Evolutionary conservation across 2,113 vertebrate species (phyloP), one percentile per base, ranked within the genome.

Genomic region (Petrocephalus microphthalmus): DNA sequence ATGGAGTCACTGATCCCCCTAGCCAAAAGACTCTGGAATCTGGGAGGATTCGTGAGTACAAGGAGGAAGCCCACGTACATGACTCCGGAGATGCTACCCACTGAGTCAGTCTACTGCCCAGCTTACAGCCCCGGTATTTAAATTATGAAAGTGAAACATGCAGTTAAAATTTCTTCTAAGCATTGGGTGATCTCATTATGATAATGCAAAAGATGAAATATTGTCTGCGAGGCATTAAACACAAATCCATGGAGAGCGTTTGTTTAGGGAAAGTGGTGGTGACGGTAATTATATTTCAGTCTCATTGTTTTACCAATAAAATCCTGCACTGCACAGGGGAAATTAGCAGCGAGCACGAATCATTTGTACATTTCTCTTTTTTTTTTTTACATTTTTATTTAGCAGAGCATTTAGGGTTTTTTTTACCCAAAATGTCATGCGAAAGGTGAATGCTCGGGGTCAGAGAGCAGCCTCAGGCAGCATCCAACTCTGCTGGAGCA

Each of bases 221-320:
- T n/a, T 83, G 81, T 49, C 45, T 42, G 33, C 81, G 42, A 83
- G 42, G 74, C 74, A 37, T 81, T 81, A 45, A 81, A 45, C 74
- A 81, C 29, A 45, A 81, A 81, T 81, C 42, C 74, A 81, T 81
- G 74, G 15, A 84, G 22, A 85, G 10, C 25, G 3, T 85, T 85
- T 85, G 84, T 29, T 37, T 54, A 54, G 52, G 56, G 84, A 85
- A 53, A 56, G 25, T 54, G 84, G 7, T 19, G 47, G 51, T 33
- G 15, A 37, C 25, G 15, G n/a, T 54, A 33, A 54, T 19, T 54
- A 51, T 54, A 85, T 56, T 85, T 85, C 52, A 29, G 25, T 56
- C n/a, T 25, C n/a, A 51, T 84, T 84, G 82, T 84, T 51, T 84
- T 25, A 84, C n/a, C 11, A n/a, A 52, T 52, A 47, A 84, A 84